Base-by-base conservation (phyloP, 2,797 vertebrate species). In the Cuculus canorus region DNA sequence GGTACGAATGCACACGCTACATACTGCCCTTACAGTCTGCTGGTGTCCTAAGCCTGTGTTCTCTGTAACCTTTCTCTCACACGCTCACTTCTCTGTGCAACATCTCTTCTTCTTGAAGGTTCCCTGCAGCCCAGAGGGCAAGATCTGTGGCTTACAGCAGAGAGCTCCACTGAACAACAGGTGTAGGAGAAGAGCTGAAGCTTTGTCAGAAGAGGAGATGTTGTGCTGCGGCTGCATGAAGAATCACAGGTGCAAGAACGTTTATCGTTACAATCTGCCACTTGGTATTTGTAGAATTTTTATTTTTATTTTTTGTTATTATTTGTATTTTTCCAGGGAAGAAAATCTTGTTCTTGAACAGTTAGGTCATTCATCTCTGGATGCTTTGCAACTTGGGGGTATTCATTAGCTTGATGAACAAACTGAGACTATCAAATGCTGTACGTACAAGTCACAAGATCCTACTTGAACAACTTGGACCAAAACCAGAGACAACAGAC, bases 381-480 rank as follows among this genome's bases (percentile, higher is more conserved):
- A 83, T 2, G 1, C 24, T 17, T 17, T 11, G 45, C 25, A 75
- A 47, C 24, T 17, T 4, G 1, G 5, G 17, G 10, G 69, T n/a
- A 47, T 48, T 64, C 25, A 64, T 37, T 5, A 82, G n/a, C 35
- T 56, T 1, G 9, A 32, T 17, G 22, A 64, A 45, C 60, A 86
- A 81, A 10, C 30, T 47, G 33, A 81, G 37, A 78, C 37, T 52
- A 90, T 19, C 3, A 59, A 92, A 79, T 16, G 65, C 13, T 43
- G 2, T 17, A 33, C 1, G 1, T 0, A 2, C 1, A 11, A 72
- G 54, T 39, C 11, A 60, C 27, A 71, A 66, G 27, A 69, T 22
- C 50, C 57, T 69, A 50, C 17, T n/a, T 54, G 25, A 94, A 56
- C n/a, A 54, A 6, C 11, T 48, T 59, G 33, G 52, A 76, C 12